A percentile compares a stretch with the other conserved stretches of the same genome.
phyloP scores from a whole-genome alignment of 2,888 invertebrate species.

The Portevinia maculata region DNA sequence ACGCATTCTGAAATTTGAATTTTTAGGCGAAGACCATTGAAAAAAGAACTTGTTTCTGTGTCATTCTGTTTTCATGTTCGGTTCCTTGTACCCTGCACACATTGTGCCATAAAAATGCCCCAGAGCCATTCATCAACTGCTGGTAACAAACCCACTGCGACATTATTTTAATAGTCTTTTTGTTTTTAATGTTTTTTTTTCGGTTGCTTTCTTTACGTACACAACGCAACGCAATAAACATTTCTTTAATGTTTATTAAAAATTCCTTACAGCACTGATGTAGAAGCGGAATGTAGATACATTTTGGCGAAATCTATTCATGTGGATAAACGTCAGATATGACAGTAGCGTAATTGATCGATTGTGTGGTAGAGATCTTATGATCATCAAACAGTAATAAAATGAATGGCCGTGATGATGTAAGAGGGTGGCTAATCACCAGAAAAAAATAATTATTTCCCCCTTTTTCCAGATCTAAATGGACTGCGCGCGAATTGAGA shows the following conservation, averaged over 20 bases:
- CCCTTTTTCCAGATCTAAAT: constrained; percentile 41
- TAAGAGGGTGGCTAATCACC: constrained; percentile 68
- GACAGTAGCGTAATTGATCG: constrained; percentile 68
- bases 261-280: constrained; percentile 8
- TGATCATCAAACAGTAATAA: constrained; percentile 40
- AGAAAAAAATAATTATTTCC: constrained; percentile 66
- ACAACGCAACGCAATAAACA: too few species aligned
- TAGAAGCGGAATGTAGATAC: constrained; percentile 47
- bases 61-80: constrained; percentile 40
- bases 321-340: constrained; percentile 60
- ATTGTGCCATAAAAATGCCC: constrained; percentile 72
- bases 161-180: constrained; percentile 71
- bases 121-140: constrained; percentile 73
- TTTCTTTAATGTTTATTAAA: constrained; percentile 59
- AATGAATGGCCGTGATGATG: constrained; percentile 62
- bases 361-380: constrained; percentile 31
- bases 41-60: constrained; percentile 33
- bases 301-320: constrained; percentile 60
- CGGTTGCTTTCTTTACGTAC: constrained; percentile 16
- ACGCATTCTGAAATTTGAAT: constrained; percentile 59
- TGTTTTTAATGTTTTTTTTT: constrained; percentile 60
- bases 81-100: constrained; percentile 55
- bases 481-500: constrained; percentile 53
- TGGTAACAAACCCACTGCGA: constrained; percentile 68
- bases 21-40: constrained; percentile 12